phyloP scores from a whole-genome alignment of 2,113 vertebrate genomes.

The Zosterops japonicus region DNA sequence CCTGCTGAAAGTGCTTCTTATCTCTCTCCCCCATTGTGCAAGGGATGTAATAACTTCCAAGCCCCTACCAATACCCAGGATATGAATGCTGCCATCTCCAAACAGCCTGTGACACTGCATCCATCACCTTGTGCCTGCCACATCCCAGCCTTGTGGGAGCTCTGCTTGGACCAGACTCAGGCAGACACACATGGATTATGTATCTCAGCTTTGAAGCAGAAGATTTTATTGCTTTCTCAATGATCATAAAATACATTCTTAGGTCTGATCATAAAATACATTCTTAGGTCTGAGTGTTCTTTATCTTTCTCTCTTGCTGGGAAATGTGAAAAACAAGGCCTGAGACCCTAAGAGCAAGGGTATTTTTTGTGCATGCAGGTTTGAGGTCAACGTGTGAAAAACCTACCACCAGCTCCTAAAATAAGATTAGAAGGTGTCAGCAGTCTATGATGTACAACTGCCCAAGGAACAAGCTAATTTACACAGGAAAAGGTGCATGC shows the following conservation, averaged over 20 bases:
- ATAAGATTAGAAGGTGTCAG: background rate
- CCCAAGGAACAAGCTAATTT: background rate
- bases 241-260: background rate
- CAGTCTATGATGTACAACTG: background rate
- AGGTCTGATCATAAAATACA: background rate
- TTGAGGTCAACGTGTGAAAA: background rate
- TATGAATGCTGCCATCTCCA: background rate
- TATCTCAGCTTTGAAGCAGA: background rate
- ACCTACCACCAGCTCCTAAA: background rate
- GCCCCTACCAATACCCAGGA: background rate
- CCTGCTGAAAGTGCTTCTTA: slow-evolving; percentile 2
- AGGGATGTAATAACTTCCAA: background rate
- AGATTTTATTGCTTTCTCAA: background rate
- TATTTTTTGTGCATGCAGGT: fast-evolving
- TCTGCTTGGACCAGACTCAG: background rate
- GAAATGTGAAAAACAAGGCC: background rate
- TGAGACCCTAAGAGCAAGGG: background rate
- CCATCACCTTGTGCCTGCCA: background rate
- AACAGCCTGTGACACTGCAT: background rate
- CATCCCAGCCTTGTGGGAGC: background rate
- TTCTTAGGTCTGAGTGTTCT: background rate
- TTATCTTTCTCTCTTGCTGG: background rate
- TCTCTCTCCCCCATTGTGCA: background rate
- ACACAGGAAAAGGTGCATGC: background rate
- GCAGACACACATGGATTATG: background rate